A percentile compares a stretch with the other conserved stretches of the same genome.
These are phyloP conservation scores for Mesodorylaimus sp. DNA, from an alignment of 2,888 invertebrate species.

Conservation along the genomic window DNA sequence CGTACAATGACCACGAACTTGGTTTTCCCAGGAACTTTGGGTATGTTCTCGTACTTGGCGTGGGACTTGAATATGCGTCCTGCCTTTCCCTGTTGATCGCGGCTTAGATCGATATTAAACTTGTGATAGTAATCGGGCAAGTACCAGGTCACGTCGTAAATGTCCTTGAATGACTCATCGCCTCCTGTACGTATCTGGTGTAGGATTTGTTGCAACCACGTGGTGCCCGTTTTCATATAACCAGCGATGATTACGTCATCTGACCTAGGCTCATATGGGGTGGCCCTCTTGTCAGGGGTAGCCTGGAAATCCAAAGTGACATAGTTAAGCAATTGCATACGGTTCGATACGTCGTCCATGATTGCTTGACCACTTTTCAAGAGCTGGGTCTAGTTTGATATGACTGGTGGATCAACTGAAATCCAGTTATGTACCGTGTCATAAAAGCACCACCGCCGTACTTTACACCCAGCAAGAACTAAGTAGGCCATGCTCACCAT, in stretches of 20 bases:
- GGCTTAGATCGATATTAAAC: neutral
- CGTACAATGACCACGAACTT: neutral
- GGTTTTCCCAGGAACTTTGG: neutral
- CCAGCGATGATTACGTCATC: neutral
- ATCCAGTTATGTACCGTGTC: too few species aligned
- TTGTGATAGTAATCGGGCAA: neutral
- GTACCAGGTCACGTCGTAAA: constrained; percentile 7
- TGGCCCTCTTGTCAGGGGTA: neutral
- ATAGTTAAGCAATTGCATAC: too few species aligned
- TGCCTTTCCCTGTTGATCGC: neutral
- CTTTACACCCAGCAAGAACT: too few species aligned
- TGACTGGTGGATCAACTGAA: too few species aligned
- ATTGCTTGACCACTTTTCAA: too few species aligned
- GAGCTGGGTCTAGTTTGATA: too few species aligned
- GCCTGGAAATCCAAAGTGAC: too few species aligned
- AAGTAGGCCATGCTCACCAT: too few species aligned
- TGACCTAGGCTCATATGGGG: neutral
- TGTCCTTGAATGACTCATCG: constrained; percentile 7
- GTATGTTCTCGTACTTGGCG: neutral
- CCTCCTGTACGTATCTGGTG: neutral
- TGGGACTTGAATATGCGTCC: constrained; percentile 3
- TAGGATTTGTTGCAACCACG: neutral
- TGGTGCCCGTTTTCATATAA: neutral
- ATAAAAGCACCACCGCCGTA: too few species aligned
- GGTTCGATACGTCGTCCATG: too few species aligned